Evolutionary conservation across 2,113 vertebrate species (phyloP), one percentile per base, ranked within the genome.

Genomic region (Macrotus californicus): DNA sequence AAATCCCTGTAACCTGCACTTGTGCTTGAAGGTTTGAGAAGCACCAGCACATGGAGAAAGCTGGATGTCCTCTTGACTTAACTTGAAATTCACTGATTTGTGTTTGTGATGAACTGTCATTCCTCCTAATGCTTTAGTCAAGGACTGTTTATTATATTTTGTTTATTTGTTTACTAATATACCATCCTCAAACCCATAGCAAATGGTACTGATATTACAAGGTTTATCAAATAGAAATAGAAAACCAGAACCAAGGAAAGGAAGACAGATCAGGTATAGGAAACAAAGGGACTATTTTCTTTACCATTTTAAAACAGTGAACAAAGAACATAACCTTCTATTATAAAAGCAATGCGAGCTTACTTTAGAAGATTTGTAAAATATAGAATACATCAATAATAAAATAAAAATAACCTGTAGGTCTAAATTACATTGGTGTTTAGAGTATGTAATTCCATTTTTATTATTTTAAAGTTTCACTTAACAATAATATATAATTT

Each of bases 301-400:
- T 79, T 54, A 59, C 80, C 39, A 41, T 61, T 56, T 48, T 67
- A 36, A 81, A 79, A 34, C 21, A 56, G n/a, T 34, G 3, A 56
- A 41, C 7, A 50, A 70, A 92, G 31, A 9, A 56, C 31, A 3
- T 80, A 72, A 48, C 50, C 85, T 92, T 89, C 69, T 41, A 52
- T 85, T 64, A 76, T 3, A 56, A 77, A 93, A 85, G 9, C 34
- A 54, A 52, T 24, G 52, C 3, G 15, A 54, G 8, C 18, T 69
- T 83, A 14, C 67, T 84, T 84, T 81, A 95, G 64, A 95, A 73
- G 22, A 18, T 54, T 84, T 84, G 24, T 87, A 66, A 94, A 69
- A 39, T 46, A 48, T 14, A 56, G 39, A 66, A 24, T 64, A 24
- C 22, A 34, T 48, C 43, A 81, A 14, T 41, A 48, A 72, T 43